A percentile compares a stretch with the other conserved stretches of the same genome.
Evolutionary conservation across 2,113 vertebrate genomes (phyloP).

Genomic region (Seriola rivoliana): DNA sequence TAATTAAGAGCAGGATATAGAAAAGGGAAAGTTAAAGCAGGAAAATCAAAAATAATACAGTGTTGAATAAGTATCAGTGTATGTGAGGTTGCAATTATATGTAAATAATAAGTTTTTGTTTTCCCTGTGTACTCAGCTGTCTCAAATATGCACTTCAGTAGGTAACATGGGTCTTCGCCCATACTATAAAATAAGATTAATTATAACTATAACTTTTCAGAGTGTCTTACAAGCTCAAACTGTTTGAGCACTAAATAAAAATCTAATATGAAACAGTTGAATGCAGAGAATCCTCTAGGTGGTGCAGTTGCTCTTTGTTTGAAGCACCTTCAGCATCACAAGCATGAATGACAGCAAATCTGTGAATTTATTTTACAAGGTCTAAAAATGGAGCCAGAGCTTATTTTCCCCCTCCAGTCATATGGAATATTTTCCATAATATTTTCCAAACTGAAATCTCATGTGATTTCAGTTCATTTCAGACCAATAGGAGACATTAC

Average conservation of each 20-base stretch:
- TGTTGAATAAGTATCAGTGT: no score
- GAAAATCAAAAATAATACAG: no score
- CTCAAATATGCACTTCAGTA: no score
- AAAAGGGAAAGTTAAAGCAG: no score
- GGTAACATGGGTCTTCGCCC: no score
- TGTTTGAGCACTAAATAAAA: background rate
- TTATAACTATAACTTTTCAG: no score
- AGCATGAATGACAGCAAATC: background rate
- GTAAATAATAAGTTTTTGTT: no score
- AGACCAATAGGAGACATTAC: background rate
- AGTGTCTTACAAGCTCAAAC: no score
- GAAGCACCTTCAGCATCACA: conserved; percentile 16
- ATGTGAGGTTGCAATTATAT: no score
- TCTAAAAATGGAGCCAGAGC: conserved; percentile 19
- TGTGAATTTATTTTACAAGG: conserved; percentile 7
- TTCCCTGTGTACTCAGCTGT: no score
- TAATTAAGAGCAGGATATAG: no score
- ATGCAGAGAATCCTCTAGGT: conserved; percentile 35
- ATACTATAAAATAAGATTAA: no score
- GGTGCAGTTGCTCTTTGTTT: conserved; percentile 43
- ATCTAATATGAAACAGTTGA: background rate
- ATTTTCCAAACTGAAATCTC: background rate
- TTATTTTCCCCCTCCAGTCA: background rate
- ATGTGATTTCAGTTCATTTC: background rate
- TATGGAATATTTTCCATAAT: conserved; percentile 9